Base-by-base conservation (phyloP, 2,888 invertebrate species). In the Xanthorhoe designata region DNA sequence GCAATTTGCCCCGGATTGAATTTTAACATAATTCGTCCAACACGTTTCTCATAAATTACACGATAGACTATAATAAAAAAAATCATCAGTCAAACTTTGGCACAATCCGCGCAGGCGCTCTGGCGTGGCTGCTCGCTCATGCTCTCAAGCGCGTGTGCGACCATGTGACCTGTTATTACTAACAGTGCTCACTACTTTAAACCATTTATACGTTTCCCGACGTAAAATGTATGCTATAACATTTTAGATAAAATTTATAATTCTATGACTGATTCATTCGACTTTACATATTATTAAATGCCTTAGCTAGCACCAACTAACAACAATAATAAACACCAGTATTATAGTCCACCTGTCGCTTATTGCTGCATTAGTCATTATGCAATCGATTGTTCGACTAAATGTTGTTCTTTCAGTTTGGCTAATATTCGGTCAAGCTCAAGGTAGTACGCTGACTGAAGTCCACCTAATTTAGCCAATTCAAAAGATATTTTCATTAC, bases 361-460 rank as follows among this genome's bases (percentile, higher is more conserved):
- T n/a, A n/a, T n/a, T n/a, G n/a, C n/a, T n/a, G n/a, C 68, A 63
- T 24, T 24, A 24, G 24, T 66, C 53, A 62, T 88, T 85, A 83
- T 79, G 78, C 81, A 86, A 73, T 78, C 68, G 59, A 75, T 81
- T 79, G 77, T 81, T 79, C 72, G 71, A 51, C 74, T 76, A 76
- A 72, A 78, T 70, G 69, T 68, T 68, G 10, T 49, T 58, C 35
- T 69, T 51, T 64, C 68, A 76, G 77, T 78, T 72, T 72, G 64
- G 68, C 69, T 69, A 69, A 73, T 71, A 70, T 67, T 74, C 75
- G 87, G 81, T 87, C 86, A 89, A 88, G 88, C 78, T 88, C 85
- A 89, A 87, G 86, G 86, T 74, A 78, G 53, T 15, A 18, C 35
- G 56, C 17, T 51, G 10, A 8, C 47, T 47, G 35, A 38, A 42